phyloP scores from a whole-genome alignment of 2,113 vertebrate genomes.

The Acanthochromis polyacanthus region DNA sequence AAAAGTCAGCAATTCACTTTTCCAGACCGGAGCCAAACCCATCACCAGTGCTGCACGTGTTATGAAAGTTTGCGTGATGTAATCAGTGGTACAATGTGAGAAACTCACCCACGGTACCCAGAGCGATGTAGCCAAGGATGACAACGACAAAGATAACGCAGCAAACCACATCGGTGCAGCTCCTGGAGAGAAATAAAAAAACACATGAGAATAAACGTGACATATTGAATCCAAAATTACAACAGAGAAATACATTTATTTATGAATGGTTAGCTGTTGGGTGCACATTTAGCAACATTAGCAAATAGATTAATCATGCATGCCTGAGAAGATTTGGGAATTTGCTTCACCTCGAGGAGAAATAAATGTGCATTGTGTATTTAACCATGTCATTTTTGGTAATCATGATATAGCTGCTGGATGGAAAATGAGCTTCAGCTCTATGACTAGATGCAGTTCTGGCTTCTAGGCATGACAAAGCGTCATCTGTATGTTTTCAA shows the following conservation, averaged over 20 bases:
- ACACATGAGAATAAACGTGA: constrained; percentile 27
- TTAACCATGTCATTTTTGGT: constrained; percentile 1
- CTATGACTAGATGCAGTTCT: constrained; percentile 10
- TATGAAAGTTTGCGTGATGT: constrained; percentile 56
- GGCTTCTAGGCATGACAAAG: constrained; percentile 33
- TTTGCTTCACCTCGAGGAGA: neutral
- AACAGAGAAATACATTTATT: neutral
- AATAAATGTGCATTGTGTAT: neutral
- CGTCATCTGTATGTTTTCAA: constrained; percentile 45
- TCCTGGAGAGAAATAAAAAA: constrained; percentile 78
- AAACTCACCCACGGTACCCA: constrained; percentile 95
- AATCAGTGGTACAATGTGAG: constrained; percentile 41
- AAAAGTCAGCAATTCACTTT: neutral
- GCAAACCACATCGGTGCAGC: constrained; percentile 93
- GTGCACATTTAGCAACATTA: neutral
- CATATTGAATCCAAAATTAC: neutral
- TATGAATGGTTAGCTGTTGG: neutral
- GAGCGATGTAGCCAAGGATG: constrained; percentile 92
- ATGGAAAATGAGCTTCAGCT: constrained; percentile 10
- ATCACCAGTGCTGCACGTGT: neutral
- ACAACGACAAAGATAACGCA: constrained; percentile 93
- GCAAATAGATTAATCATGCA: no score
- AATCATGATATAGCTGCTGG: neutral
- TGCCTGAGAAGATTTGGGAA: neutral
- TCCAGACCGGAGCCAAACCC: neutral